A percentile compares a stretch with the other conserved stretches of the same genome.
These are phyloP conservation scores for Zaprionus camerounensis DNA, from an alignment of 1,140 invertebrate species.

Conservation along the genomic window DNA sequence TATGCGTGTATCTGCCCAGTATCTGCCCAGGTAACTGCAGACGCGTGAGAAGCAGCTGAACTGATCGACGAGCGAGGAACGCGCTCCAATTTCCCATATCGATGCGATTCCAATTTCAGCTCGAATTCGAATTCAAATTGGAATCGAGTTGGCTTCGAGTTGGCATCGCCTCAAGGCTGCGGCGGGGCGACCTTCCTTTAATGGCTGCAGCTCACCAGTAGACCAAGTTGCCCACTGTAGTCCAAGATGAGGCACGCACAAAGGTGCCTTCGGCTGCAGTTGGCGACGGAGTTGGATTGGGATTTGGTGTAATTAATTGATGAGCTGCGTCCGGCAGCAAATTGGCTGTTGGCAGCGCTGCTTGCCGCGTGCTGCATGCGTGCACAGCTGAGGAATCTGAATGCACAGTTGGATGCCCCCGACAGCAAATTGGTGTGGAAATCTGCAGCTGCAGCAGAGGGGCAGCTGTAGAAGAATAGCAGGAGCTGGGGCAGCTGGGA, in stretches of 20 bases:
- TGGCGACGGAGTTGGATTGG: background rate
- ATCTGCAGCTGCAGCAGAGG: background rate
- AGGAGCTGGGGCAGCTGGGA: background rate
- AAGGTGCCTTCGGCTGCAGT: slow-evolving; percentile 52
- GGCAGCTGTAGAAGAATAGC: no score
- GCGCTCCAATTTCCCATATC: slow-evolving; percentile 7
- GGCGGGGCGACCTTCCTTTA: slow-evolving; percentile 74
- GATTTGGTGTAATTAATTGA: slow-evolving; percentile 69
- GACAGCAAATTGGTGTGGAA: background rate
- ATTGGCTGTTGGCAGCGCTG: slow-evolving; percentile 42
- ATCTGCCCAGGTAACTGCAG: slow-evolving; percentile 46
- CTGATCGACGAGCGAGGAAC: background rate
- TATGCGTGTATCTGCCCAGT: background rate
- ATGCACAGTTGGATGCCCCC: background rate
- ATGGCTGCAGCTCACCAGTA: slow-evolving; percentile 33
- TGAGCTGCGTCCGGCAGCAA: slow-evolving; percentile 74
- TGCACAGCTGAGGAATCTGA: slow-evolving; percentile 8
- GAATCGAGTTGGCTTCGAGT: background rate
- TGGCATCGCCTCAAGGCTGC: slow-evolving; percentile 63
- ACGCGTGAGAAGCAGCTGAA: slow-evolving; percentile 62
- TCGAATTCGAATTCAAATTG: slow-evolving; percentile 34
- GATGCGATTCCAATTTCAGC: slow-evolving; percentile 5
- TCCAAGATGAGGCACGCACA: slow-evolving; percentile 42
- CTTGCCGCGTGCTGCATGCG: slow-evolving; percentile 41
- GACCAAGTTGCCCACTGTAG: slow-evolving; percentile 39